Evolutionary conservation across 2,797 vertebrate species (phyloP), one percentile per base, ranked within the genome.

Genomic region (Enteromius radiatus): DNA sequence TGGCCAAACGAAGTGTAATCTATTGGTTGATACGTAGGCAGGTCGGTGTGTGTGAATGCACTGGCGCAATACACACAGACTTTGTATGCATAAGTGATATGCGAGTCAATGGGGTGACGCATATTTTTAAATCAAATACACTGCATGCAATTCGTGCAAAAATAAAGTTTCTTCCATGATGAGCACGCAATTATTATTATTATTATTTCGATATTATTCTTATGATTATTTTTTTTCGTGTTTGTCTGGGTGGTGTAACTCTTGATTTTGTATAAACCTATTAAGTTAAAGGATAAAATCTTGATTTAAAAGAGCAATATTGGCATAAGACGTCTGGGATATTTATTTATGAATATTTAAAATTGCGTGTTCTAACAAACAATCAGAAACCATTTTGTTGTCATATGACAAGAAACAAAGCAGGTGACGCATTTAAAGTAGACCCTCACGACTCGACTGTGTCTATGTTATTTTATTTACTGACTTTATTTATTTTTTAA

Each of bases 1-100:
- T 67, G 78, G 69, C 38, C 61, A 69, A 73, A 76, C 31, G 21
- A 49, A 84, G 49, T 54, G 23, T 61, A 36, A 49, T 81, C 31
- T 14, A 17, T 54, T 23, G 45, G 31, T 49, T 49, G 10, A 68
- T 80, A 43, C 17, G 36, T 70, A 49, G 38, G 59, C 43, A 23
- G 69, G 36, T 63, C 56, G 15, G 9, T 52, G 41, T 74, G 26
- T 38, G 61, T 59, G 41, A 70, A 23, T n/a, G 41, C 56, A 59
- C 28, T 36, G 73, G 14, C 73, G 52, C n/a, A 59, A 68, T 1
- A 56, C 33, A 49, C 41, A 71, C 70, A 64, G 14, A 70, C 12
- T 64, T 52, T 76, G 52, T 26, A 6, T 56, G 2, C 21, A 33
- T 7, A 23, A 12, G 71, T 23, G 49, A 15, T 71, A 23, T 10